phyloP scores from a whole-genome alignment of 2,888 invertebrate species.

The Nebria salina region DNA sequence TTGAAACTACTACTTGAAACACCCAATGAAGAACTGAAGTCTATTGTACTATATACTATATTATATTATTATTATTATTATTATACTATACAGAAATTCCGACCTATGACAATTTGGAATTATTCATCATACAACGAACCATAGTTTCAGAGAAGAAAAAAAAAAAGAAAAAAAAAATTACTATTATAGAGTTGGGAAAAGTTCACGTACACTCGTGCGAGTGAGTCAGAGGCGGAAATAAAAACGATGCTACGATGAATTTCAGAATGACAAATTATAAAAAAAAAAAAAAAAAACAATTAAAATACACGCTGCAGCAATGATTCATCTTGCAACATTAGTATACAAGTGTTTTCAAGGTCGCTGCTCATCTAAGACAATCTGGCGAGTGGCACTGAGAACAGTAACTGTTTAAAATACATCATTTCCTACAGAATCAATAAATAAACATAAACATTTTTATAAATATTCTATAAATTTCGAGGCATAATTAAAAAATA shows the following conservation, averaged over 20 bases:
- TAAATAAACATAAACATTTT: too few species aligned
- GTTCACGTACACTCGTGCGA: neutral
- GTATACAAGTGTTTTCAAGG: neutral
- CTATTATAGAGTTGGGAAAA: neutral
- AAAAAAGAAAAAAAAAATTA: neutral
- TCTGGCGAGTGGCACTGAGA: neutral
- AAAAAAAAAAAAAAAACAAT: neutral
- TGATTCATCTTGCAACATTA: neutral
- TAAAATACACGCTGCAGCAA: neutral
- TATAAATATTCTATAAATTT: too few species aligned
- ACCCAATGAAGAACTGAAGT: neutral
- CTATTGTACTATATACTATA: too few species aligned
- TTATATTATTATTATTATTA: too few species aligned
- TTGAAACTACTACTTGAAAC: neutral
- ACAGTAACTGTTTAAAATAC: neutral
- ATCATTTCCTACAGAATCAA: too few species aligned
- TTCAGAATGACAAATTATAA: neutral
- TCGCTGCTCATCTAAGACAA: neutral
- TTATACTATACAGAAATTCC: neutral
- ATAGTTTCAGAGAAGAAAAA: neutral
- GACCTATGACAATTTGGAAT: neutral
- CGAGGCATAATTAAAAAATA: too few species aligned
- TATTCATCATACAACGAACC: neutral
- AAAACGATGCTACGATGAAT: neutral
- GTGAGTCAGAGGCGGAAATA: neutral